Evolutionary conservation across 2,797 vertebrate species (phyloP), one percentile per base, ranked within the genome.

Genomic region (Allobates femoralis): DNA sequence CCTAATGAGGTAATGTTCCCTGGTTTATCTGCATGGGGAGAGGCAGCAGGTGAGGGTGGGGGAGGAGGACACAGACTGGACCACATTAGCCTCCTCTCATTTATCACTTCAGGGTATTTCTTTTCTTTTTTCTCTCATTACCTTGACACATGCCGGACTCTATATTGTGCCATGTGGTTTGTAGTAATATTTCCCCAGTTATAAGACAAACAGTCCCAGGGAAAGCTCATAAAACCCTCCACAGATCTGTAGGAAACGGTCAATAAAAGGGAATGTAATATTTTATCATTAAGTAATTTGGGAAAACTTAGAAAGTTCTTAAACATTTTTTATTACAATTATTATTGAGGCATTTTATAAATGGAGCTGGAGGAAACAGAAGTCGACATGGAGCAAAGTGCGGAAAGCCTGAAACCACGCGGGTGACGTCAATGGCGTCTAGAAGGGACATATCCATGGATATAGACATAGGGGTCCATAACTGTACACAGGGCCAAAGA

Each of bases 191-290:
- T 50, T 37, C 69, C 69, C 23, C 69, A 26, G 41, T 23, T n/a
- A 50, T 3, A 74, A 74, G 69, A 46, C 37, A 46, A 74, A 50
- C 69, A 14, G 69, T 50, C 50, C 41, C n/a, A 46, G 37, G 5
- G 69, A 41, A 74, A 74, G 12, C 69, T 50, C 37, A n/a, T 74
- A 74, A 71, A 69, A 91, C 88, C 90, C 90, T 67, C 87, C 89
- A 90, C 91, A 91, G 92, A 91, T 26, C 90, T 89, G 89, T 90
- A 92, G 93, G 93, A 93, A 93, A 91, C 92, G 91, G 92, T 92
- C 92, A 91, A 92, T 92, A 90, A 92, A 84, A 90, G 91, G 87
- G 89, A 90, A 89, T 50, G 90, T 89, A 90, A 89, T 88, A 91
- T 74, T 74, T 86, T 89, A 90, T 91, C 90, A 92, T 90, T 90